Evolutionary conservation across 2,113 vertebrate genomes (phyloP), one percentile per base, ranked within the genome.

Genomic region (Myiozetetes cayanensis): DNA sequence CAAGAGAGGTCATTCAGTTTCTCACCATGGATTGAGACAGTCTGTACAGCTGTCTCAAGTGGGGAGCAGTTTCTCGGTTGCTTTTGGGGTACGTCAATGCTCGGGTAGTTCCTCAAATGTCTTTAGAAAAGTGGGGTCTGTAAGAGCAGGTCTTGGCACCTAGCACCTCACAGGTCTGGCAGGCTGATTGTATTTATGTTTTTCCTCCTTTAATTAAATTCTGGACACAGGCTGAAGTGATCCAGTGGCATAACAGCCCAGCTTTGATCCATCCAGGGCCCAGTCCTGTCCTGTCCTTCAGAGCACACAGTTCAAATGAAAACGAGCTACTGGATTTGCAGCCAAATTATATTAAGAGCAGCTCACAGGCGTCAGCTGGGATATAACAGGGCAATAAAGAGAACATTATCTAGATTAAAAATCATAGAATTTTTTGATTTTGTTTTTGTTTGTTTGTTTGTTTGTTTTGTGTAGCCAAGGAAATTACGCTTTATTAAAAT

Each of bases 341-440:
- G 94, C 90, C 95, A 95, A 93, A 77, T 95, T 78, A 89, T 55
- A 43, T 87, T 91, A 82, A 82, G 76, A 74, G 75, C 66, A 47
- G 44, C 82, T 96, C 37, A 2, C 52, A 87, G 87, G 47, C 91
- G 55, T 91, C 82, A 90, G 55, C 63, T 93, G 89, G 67, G 66
- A 33, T 74, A 87, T 92, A 97, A 80, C 85, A 87, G 82, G 82
- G 62, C 77, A 94, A 95, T 96, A 92, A 95, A 97, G 49, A 83
- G 55, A 94, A 80, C 74, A 66, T 91, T 94, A 92, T 95, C 82
- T 91, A 81, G 55, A 87, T 95, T 87, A 85, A 89, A 95, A 90
- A 95, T 72, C 49, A 77, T 72, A 41, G 87, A 95, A 8, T 46
- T 21, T 21, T 46, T 46, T 47, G 10, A 22, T 9, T 47, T 47